These are phyloP conservation scores for Stenichneumon culpator DNA, from an alignment of 2,888 invertebrate species.

Conservation along the genomic window DNA sequence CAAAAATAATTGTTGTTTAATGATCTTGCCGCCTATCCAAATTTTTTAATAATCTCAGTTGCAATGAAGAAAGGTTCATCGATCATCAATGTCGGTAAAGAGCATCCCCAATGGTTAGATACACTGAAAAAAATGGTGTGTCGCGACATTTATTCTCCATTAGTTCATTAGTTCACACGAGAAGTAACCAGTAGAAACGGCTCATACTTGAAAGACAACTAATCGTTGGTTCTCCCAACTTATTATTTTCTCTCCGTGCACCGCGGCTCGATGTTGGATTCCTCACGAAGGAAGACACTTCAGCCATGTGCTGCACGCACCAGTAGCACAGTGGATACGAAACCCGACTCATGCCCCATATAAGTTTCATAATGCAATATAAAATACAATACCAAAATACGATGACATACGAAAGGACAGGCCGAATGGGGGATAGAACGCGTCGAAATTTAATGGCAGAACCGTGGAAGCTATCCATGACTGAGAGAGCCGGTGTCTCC, in stretches of 20 bases:
- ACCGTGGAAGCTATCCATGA: slow-evolving; percentile 45
- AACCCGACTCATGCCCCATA: neutral
- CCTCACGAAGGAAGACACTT: neutral
- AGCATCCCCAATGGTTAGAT: neutral
- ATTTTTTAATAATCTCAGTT: neutral
- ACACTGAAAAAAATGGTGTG: neutral
- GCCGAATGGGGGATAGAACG: neutral
- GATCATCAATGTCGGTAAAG: neutral
- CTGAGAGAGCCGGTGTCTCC: slow-evolving; percentile 49
- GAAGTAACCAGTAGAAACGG: no score
- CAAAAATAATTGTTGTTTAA: neutral
- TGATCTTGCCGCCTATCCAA: neutral
- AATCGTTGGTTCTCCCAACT: neutral
- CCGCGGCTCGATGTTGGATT: neutral
- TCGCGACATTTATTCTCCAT: no score
- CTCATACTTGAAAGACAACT: neutral
- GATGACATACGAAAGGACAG: neutral
- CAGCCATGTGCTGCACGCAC: neutral
- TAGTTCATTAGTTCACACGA: no score
- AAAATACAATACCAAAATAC: neutral
- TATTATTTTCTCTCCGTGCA: neutral
- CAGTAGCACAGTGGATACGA: neutral
- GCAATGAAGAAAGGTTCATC: neutral
- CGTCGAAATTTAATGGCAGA: slow-evolving; percentile 15
- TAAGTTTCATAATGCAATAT: slow-evolving; percentile 5